Evolutionary conservation across 1,140 invertebrate genomes (phyloP).

Genomic region (Macrocentrus cingulum): DNA sequence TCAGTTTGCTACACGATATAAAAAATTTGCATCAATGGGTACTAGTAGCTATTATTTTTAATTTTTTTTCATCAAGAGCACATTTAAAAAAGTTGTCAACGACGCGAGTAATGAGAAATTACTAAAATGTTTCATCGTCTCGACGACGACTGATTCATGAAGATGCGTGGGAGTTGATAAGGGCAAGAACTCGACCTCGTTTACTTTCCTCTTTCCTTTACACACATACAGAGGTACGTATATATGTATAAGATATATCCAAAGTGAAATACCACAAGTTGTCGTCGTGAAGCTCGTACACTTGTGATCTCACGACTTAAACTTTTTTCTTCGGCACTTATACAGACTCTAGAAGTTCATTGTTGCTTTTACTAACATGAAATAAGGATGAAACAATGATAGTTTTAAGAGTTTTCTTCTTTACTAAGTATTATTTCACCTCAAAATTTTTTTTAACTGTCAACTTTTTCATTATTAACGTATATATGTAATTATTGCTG

Average conservation of each 20-base stretch:
- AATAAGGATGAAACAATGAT: too few relatives aligned
- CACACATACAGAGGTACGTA: too few relatives aligned
- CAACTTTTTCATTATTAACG: too few relatives aligned
- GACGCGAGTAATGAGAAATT: not conserved
- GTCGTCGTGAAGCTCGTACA: not conserved
- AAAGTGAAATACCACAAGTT: not conserved
- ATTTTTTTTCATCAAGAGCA: too few relatives aligned
- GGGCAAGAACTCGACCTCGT: not conserved
- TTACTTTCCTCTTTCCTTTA: not conserved
- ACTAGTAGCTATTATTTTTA: too few relatives aligned
- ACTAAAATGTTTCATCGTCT: not conserved
- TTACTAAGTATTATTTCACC: not conserved
- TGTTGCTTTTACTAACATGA: not conserved
- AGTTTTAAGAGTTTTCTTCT: too few relatives aligned
- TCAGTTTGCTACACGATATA: too few relatives aligned
- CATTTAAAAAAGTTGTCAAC: not conserved
- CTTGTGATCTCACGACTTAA: constrained; percentile 1
- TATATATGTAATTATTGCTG: too few relatives aligned
- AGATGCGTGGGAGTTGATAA: constrained; percentile 14
- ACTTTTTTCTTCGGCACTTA: not conserved
- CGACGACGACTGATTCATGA: constrained; percentile 5
- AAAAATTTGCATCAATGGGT: too few relatives aligned
- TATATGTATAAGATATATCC: not conserved
- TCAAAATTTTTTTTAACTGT: too few relatives aligned
- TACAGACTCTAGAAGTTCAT: not conserved